These are phyloP conservation scores for Masnerella sp. DNA, from an alignment of 2,888 invertebrate genomes.

Conservation along the genomic window DNA sequence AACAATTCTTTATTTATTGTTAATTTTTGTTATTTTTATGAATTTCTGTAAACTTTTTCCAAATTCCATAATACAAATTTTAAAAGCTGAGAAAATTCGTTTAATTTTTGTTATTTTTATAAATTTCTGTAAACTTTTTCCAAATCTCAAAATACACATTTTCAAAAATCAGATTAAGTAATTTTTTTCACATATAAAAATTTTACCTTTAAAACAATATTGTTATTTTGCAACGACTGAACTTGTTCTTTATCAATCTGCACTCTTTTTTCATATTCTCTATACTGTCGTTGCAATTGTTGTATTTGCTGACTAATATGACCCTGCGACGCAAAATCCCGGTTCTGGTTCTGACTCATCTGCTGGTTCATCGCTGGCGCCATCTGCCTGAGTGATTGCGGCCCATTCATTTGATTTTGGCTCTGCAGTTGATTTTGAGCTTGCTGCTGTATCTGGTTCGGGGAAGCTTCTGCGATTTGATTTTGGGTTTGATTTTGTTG, in stretches of 20 bases:
- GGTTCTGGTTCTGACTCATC: constrained; percentile 59
- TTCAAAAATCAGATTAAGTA: no score
- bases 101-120: no score
- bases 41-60: no score
- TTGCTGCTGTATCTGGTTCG: constrained; percentile 75
- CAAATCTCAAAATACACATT: no score
- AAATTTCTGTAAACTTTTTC: no score
- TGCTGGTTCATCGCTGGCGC: constrained; percentile 63
- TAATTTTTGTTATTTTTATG: no score
- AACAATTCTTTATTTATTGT: no score
- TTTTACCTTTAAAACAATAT: constrained; percentile 70
- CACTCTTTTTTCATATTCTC: constrained; percentile 69
- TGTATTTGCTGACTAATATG: constrained; percentile 72
- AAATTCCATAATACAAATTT: no score
- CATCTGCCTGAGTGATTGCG: constrained; percentile 69
- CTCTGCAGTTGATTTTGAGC: constrained; percentile 73
- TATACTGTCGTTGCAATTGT: constrained; percentile 66
- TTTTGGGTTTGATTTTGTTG: constrained; percentile 73
- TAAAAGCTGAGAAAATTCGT: no score
- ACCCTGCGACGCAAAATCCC: constrained; percentile 63
- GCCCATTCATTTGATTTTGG: constrained; percentile 71
- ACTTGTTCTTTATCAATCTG: constrained; percentile 70
- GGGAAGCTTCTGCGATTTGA: constrained; percentile 68
- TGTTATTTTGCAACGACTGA: constrained; percentile 72
- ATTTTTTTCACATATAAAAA: no score